Base-by-base conservation (phyloP, 1,140 invertebrate genomes). In the Cheumatopsyche charites region DNA sequence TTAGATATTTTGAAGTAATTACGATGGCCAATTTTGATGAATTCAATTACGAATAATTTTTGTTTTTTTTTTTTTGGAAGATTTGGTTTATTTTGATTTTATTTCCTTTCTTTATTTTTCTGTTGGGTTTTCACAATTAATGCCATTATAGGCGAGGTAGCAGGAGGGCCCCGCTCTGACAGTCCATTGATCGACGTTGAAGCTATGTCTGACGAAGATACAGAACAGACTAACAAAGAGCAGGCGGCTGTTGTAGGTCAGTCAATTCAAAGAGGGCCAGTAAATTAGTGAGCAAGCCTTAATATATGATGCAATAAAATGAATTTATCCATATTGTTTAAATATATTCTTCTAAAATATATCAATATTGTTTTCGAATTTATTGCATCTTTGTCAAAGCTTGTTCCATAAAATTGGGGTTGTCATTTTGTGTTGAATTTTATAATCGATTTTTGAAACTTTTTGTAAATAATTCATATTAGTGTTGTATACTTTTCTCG, bases 141-240 rank as follows among this genome's bases (percentile, higher is more conserved):
- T 75, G 71, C 71, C 72, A 69, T 71, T 81, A 73, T 86, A 90
- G 89, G 89, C 88, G 89, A 90, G 85, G 87, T 89, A 79, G 87
- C 87, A 79, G 85, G 82, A 77, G 85, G 85, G 78, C 85, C 85
- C 79, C 81, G 87, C 78, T 84, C 86, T 78, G 80, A 83, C 79
- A 89, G 89, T 83, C 90, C 91, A 75, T 85, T 90, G 80, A 88
- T 91, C 79, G 91, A 92, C 83, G 91, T 92, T 79, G 90, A 91
- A 81, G 86, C 87, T 74, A 86, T 91, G 75, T 91, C 90, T 73
- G 90, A 90, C 81, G 87, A 89, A 73, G 79, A 82, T 73, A 82
- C 85, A 72, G 82, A 84, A 77, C 85, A 86, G 77, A 81, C 80
- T 76, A 83, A 84, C 79, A 84, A 83, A 77, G 79, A 78, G 76